Evolutionary conservation across 2,797 vertebrate genomes (phyloP).

Genomic region (Crocidura indochinensis): DNA sequence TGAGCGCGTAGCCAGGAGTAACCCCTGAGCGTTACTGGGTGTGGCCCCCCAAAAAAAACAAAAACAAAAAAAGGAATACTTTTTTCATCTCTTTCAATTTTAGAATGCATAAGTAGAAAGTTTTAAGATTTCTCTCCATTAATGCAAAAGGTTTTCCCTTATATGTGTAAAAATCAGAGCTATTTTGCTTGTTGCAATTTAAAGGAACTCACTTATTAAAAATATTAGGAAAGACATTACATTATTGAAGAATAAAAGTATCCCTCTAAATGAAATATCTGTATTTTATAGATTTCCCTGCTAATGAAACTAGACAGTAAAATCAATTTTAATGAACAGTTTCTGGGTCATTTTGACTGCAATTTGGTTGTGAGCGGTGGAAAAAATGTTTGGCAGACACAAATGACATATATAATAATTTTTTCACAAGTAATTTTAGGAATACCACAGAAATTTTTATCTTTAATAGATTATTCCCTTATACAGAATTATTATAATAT

Average conservation of each 20-base stretch:
- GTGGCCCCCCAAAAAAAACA: too few relatives aligned
- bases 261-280: conserved; percentile 47
- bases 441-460: conserved; percentile 62
- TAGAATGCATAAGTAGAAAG: conserved; percentile 29
- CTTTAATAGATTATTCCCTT: conserved; percentile 70
- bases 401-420: conserved; percentile 30
- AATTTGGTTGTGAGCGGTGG: conserved; percentile 34
- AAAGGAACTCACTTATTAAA: conserved; percentile 37
- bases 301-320: conserved; percentile 67
- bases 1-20: too few relatives aligned
- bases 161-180: not conserved
- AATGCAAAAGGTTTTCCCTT: not conserved
- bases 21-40: too few relatives aligned
- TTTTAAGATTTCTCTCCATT: not conserved
- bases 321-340: conserved; percentile 82
- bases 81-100: not conserved
- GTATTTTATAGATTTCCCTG: conserved; percentile 63
- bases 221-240: not conserved
- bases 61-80: not conserved
- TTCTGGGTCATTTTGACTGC: conserved; percentile 57
- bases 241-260: conserved; percentile 50
- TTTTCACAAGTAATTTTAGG: conserved; percentile 77
- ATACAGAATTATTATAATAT: conserved; percentile 29
- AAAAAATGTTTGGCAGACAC: conserved; percentile 71
- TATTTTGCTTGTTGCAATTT: conserved; percentile 24